These are phyloP conservation scores for Napeogenes inachia DNA, from an alignment of 2,888 invertebrate genomes.

Conservation along the genomic window DNA sequence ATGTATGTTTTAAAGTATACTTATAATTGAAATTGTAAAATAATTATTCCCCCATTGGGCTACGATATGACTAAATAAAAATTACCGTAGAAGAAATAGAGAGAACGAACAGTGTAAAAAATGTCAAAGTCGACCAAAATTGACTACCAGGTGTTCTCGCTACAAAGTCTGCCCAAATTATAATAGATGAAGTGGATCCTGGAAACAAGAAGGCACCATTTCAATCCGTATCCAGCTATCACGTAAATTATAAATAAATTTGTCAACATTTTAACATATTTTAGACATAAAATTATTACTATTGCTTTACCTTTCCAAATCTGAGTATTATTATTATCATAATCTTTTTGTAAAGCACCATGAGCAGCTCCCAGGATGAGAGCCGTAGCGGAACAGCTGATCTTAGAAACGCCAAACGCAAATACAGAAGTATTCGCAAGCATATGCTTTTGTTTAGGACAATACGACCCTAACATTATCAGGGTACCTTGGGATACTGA, in stretches of 20 bases:
- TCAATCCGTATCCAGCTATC: neutral
- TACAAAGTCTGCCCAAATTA: conserved; percentile 66
- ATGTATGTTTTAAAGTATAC: no score
- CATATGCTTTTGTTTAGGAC: conserved; percentile 50
- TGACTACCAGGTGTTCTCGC: conserved; percentile 65
- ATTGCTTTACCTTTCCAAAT: conserved; percentile 46
- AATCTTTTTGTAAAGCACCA: conserved; percentile 56
- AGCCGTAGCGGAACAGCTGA: conserved; percentile 45
- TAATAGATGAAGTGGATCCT: conserved; percentile 57
- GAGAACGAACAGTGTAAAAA: conserved; percentile 60
- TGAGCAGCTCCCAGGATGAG: conserved; percentile 57
- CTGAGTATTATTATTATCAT: conserved; percentile 51
- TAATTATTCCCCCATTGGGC: neutral
- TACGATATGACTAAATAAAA: conserved; percentile 6
- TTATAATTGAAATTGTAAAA: neutral
- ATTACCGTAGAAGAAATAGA: conserved; percentile 59
- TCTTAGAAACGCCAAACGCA: conserved; percentile 52
- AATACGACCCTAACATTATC: conserved; percentile 61
- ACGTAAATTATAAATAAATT: neutral
- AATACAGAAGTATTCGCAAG: conserved; percentile 50
- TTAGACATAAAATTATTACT: neutral
- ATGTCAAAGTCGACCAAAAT: conserved; percentile 64
- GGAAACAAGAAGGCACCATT: conserved; percentile 16
- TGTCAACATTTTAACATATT: neutral
- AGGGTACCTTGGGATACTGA: conserved; percentile 59